Evolutionary conservation across 1,140 invertebrate species (phyloP).

Genomic region (Zaprionus gabonicus): DNA sequence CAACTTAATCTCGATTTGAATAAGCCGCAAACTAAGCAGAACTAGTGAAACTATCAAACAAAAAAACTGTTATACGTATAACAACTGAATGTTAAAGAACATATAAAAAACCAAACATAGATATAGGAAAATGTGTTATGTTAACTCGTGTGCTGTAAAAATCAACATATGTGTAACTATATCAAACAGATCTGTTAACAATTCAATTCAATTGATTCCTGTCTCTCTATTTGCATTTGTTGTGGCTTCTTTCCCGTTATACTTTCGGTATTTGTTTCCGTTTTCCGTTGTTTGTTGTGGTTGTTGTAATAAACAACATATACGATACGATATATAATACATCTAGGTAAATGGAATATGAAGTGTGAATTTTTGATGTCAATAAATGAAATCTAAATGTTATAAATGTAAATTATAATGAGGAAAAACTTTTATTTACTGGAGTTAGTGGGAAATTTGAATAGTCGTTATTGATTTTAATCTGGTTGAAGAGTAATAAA

Average conservation of each 20-base stretch:
- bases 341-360: constrained; percentile 67
- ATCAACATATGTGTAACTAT: not conserved
- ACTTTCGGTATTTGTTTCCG: not conserved
- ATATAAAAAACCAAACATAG: not conserved
- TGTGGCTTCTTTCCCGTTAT: constrained; percentile 7
- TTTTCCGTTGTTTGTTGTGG: constrained; percentile 42
- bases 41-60: constrained; percentile 16
- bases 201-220: constrained; percentile 4
- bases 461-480: not conserved
- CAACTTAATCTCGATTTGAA: constrained; percentile 58
- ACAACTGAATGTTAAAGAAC: constrained; percentile 25
- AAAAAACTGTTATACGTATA: constrained; percentile 28
- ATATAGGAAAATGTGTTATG: constrained; percentile 17
- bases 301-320: constrained; percentile 1
- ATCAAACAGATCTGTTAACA: constrained; percentile 1
- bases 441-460: not conserved
- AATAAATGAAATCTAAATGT: constrained; percentile 76
- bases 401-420: constrained; percentile 56
- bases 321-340: constrained; percentile 28
- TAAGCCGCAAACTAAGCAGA: not conserved
- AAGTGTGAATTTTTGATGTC: constrained; percentile 75
- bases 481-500: too few species aligned
- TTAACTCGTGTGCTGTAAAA: constrained; percentile 28
- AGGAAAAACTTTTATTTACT: not conserved
- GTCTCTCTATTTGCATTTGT: not conserved